Base-by-base conservation (phyloP, 2,797 vertebrate genomes). In the Anguilla anguilla region DNA sequence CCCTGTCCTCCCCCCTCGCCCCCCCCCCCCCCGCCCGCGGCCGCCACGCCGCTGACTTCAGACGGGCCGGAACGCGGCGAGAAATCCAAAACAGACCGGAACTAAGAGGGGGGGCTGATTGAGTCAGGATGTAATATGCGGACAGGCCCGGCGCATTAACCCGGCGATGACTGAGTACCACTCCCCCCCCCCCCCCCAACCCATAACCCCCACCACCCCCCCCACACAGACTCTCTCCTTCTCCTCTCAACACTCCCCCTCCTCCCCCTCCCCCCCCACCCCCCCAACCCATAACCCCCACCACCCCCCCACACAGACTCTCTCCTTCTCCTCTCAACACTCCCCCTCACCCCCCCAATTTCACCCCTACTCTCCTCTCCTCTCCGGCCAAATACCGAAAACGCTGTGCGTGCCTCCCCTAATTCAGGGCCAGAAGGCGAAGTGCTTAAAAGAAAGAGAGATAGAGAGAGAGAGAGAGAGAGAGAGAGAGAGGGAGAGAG, bases 81-180 rank as follows among this genome's bases (percentile, higher is more conserved):
- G 86, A 86, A 87, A 72, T 53, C 64, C 85, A 61, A 87, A 69
- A 74, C 79, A 84, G 46, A 69, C 81, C 85, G 69, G 84, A 89
- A 88, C 88, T 86, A 94, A 94, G 94, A 94, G 91, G 91, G 87
- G 87, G 87, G 92, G 92, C 93, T 95, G 94, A 95, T 94, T 94
- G 95, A 95, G 95, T 94, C 94, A 93, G 93, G 90, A 93, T 94
- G 94, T 95, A 95, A 94, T 94, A 94, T 92, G 92, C 17, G 64
- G 46, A 17, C 69, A 53, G 35, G 59, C 90, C 91, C 92, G 90
- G 92, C 90, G 92, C 91, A 94, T 87, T 94, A 94, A 95, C 93
- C 92, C 92, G 87, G 89, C 92, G 94, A 94, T 92, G 94, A 95
- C 91, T 94, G 94, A 95, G 93, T 91, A 59, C 81, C 86, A 86